Evolutionary conservation across 2,113 vertebrate species (phyloP).

Genomic region (Microcebus griseorufus): DNA sequence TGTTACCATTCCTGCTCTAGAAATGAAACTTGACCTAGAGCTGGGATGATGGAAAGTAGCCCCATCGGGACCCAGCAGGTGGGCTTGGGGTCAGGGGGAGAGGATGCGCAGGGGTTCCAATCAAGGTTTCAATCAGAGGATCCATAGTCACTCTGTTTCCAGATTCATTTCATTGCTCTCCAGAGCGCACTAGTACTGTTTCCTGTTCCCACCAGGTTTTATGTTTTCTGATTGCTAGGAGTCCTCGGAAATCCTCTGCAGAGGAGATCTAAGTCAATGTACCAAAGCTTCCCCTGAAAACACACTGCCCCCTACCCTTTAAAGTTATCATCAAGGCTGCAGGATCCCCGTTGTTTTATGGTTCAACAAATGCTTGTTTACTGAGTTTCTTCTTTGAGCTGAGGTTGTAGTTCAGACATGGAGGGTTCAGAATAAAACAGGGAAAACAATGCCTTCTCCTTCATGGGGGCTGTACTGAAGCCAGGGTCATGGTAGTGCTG

Average conservation of each 20-base stretch:
- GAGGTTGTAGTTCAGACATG: no score
- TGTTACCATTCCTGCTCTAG: not conserved
- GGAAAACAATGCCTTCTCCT: no score
- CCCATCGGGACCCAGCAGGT: rapidly evolving
- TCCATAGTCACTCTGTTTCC: not conserved
- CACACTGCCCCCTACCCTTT: not conserved
- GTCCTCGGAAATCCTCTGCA: not conserved
- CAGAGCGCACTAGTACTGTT: not conserved
- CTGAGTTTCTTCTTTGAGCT: not conserved
- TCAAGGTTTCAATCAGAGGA: not conserved
- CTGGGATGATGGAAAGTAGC: not conserved
- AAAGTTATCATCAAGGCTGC: not conserved
- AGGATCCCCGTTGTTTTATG: not conserved
- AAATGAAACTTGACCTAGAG: not conserved
- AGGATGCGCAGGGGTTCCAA: not conserved
- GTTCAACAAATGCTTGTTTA: not conserved
- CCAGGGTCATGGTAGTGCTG: not conserved
- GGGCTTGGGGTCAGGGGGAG: not conserved
- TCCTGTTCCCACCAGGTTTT: not conserved
- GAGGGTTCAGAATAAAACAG: not conserved
- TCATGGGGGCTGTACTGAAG: not conserved
- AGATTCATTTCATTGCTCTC: not conserved
- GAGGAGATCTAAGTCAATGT: not conserved
- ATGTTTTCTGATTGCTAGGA: not conserved
- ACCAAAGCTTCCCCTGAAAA: not conserved